Conservation (phyloP, 2,113 vertebrate genomes). For the Baryphthengus martii region DNA sequence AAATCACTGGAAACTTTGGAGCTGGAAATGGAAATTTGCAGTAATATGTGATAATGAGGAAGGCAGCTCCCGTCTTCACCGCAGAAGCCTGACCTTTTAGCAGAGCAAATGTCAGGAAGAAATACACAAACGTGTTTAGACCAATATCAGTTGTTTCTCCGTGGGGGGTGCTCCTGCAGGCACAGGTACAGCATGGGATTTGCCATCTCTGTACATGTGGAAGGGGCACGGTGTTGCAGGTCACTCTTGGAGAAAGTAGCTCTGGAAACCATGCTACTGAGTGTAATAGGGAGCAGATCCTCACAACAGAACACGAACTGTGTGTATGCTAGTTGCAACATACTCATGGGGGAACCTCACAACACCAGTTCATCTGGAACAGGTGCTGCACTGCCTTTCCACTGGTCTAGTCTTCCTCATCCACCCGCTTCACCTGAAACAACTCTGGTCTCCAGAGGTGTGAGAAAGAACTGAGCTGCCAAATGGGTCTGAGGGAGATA, state of each 20-base stretch:
- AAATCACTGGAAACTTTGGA: neutral
- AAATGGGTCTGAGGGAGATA: neutral
- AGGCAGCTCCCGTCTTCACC: neutral
- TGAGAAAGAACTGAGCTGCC: neutral
- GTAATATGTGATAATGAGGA: slow-evolving; percentile 56
- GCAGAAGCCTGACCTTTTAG: slow-evolving; percentile 58
- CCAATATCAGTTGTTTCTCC: neutral
- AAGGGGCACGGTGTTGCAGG: neutral
- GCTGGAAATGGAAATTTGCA: slow-evolving; percentile 1
- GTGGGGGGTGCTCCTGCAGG: fast-evolving
- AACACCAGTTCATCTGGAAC: neutral
- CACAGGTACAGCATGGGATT: neutral
- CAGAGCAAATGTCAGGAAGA: slow-evolving; percentile 65
- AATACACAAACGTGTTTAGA: slow-evolving; percentile 61
- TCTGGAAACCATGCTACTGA: neutral
- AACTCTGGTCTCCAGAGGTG: neutral
- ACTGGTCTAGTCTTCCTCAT: neutral
- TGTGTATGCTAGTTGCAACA: fast-evolving
- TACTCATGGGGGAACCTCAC: fast-evolving
- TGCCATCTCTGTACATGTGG: neutral
- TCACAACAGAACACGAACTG: fast-evolving
- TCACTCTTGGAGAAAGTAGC: neutral
- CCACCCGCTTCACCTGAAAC: neutral
- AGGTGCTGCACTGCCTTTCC: neutral
- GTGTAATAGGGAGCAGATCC: neutral